phyloP scores from a whole-genome alignment of 2,113 vertebrate genomes.

The Dromaius novaehollandiae region DNA sequence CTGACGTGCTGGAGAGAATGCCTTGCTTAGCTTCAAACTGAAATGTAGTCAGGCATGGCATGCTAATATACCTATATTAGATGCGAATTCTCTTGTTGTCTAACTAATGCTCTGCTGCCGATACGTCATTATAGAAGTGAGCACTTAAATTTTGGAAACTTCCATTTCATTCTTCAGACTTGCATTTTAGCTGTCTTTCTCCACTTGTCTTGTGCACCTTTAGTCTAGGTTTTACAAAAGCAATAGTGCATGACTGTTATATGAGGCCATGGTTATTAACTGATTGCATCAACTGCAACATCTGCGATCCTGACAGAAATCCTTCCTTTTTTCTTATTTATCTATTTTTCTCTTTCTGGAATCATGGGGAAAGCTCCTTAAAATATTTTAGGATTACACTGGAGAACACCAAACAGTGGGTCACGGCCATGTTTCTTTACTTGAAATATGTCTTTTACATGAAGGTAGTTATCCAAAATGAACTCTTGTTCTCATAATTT shows the following conservation, averaged over 20 bases:
- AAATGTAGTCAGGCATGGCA: background rate
- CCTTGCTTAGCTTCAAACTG: conserved; percentile 6
- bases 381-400: background rate
- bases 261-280: background rate
- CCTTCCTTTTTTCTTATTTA: background rate
- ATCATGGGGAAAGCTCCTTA: background rate
- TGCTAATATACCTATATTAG: background rate
- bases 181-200: background rate
- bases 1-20: conserved; percentile 21
- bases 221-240: background rate
- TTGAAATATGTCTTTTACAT: background rate
- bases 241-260: background rate
- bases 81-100: background rate
- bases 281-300: background rate
- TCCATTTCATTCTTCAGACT: background rate
- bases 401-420: background rate
- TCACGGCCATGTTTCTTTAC: background rate
- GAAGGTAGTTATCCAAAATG: background rate
- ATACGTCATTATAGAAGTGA: background rate
- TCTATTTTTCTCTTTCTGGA: background rate
- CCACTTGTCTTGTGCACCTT: background rate
- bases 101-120: conserved; percentile 10
- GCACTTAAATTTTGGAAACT: background rate
- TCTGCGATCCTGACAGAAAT: background rate
- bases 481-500: background rate